Base-by-base conservation (phyloP, 2,888 invertebrate species). In the Campoletis raptor region DNA sequence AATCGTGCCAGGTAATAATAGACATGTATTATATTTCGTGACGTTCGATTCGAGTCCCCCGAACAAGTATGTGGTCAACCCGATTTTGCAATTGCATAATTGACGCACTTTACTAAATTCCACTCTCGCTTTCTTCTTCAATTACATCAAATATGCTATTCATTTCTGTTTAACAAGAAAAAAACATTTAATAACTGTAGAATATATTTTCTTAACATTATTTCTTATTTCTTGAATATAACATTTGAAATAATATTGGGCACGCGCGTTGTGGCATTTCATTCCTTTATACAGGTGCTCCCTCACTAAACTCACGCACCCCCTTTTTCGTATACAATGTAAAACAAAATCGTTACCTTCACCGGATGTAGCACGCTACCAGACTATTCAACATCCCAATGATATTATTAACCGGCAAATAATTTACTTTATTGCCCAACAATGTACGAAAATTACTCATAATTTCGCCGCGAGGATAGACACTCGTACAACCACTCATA, bases 1-100 rank as follows among this genome's bases (percentile, higher is more conserved):
- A 42, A 48, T 70, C 30, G 36, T 52, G 45, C 52, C 72, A 36
- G 52, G 54, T 77, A 81, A 85, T 85, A 66, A 85, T 81, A 81
- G 69, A 80, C 72, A 66, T 79, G 45, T 48, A 54, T 18, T n/a
- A 9, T 8, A 7, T 61, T 64, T 42, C 18, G 64, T n/a, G 64
- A 45, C 30, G 48, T 24, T 10, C n/a, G 52, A 36, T 61, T 45
- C 24, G 36, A n/a, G n/a, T n/a, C n/a, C n/a, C n/a, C n/a, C n/a
- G n/a, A n/a, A n/a, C n/a, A n/a, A n/a, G n/a, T n/a, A n/a, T n/a
- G n/a, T n/a, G 54, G 36, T 54, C 37, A 54, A 10, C 18, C 1
- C 42, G 73, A 73, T 54, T 73, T 73, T 42, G 42, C 40, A 74
- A 74, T 57, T 61, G 40, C 74, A 8, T n/a, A 74, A 74, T 57